Evolutionary conservation across 2,113 vertebrate species (phyloP).

Genomic region (Spea bombifrons): DNA sequence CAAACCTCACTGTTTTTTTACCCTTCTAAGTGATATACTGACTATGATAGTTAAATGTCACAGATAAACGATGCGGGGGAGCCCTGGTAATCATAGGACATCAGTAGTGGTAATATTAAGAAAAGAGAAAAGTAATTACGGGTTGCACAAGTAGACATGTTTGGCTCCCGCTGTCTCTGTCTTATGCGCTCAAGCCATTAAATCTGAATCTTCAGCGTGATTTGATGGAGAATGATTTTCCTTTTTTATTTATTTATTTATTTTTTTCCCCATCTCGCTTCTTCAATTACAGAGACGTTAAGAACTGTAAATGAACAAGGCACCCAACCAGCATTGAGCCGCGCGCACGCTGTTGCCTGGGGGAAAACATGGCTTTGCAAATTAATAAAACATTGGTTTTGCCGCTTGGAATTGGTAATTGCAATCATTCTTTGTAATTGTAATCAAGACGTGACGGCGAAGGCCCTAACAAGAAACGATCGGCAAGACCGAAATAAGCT

Average conservation of each 20-base stretch:
- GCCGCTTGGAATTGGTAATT: slow-evolving; percentile 31
- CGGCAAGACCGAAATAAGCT: no score
- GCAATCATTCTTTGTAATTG: slow-evolving; percentile 22
- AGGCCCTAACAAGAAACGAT: no score
- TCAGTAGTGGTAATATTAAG: not conserved
- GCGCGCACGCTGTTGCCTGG: slow-evolving; percentile 33
- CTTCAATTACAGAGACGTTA: slow-evolving; percentile 41
- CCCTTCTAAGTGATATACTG: no score
- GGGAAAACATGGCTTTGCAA: slow-evolving; percentile 25
- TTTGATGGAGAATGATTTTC: slow-evolving; percentile 38
- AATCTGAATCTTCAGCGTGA: slow-evolving; percentile 9
- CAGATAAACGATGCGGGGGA: not conserved
- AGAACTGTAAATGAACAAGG: slow-evolving; percentile 39
- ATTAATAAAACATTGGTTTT: slow-evolving; percentile 44
- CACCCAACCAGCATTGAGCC: slow-evolving; percentile 9
- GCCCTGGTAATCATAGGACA: not conserved
- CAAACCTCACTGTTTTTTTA: no score
- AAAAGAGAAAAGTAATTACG: not conserved
- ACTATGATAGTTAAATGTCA: not conserved
- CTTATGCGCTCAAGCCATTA: slow-evolving; percentile 18
- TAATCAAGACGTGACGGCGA: slow-evolving; percentile 9
- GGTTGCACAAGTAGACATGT: not conserved
- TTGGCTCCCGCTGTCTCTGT: slow-evolving; percentile 16
- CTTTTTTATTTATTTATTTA: not conserved
- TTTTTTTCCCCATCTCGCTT: slow-evolving; percentile 29